Conservation (phyloP, 2,888 invertebrate species). For the Pandemis heparana region DNA sequence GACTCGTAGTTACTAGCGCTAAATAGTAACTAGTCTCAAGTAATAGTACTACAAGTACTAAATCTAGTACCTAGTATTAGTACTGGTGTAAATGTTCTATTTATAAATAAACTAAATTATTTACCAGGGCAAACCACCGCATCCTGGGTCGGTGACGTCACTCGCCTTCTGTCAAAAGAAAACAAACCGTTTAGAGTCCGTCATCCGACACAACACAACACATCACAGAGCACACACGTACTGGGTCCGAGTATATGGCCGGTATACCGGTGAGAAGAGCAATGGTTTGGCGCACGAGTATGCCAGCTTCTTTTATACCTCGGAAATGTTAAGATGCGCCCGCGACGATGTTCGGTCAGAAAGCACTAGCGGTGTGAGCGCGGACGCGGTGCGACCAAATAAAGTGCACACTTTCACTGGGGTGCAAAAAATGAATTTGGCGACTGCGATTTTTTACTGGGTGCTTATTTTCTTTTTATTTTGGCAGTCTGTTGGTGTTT, state of each 20-base stretch:
- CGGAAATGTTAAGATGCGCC: slow-evolving; percentile 82
- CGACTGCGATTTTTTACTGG: background rate
- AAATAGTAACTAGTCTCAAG: background rate
- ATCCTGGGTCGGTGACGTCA: slow-evolving; percentile 61
- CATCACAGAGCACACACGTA: slow-evolving; percentile 50
- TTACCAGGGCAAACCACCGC: slow-evolving; percentile 79
- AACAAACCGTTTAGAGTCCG: slow-evolving; percentile 60
- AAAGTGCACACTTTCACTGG: slow-evolving; percentile 69
- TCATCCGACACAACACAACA: slow-evolving; percentile 55
- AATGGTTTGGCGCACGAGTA: slow-evolving; percentile 77
- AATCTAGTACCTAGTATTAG: background rate
- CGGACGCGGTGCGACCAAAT: slow-evolving; percentile 57
- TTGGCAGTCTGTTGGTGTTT: background rate
- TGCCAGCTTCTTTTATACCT: slow-evolving; percentile 83
- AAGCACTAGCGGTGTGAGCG: slow-evolving; percentile 61
- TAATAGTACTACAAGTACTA: no score
- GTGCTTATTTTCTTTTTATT: background rate
- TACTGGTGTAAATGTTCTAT: slow-evolving; percentile 1
- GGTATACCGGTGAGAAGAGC: slow-evolving; percentile 66
- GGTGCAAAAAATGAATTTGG: slow-evolving; percentile 2
- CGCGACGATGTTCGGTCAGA: slow-evolving; percentile 68
- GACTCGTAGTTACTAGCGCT: no score
- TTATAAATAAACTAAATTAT: slow-evolving; percentile 46
- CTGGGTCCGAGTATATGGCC: slow-evolving; percentile 48
- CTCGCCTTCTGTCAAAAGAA: slow-evolving; percentile 78